Evolutionary conservation across 2,888 invertebrate genomes (phyloP).

Genomic region (Acholoe squamosa): DNA sequence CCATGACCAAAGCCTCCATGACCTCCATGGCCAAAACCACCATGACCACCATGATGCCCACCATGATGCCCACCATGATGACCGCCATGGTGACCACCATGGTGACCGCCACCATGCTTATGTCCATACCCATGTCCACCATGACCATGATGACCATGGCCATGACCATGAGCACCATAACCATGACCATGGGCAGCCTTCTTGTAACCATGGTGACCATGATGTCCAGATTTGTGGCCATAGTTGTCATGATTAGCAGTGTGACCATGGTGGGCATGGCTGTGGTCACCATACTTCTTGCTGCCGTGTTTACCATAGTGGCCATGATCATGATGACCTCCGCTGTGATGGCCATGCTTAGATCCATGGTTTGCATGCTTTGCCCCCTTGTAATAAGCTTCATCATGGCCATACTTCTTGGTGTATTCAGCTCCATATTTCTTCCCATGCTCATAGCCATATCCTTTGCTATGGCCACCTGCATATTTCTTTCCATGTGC

Average conservation of each 20-base stretch:
- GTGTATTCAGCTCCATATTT: slow-evolving; percentile 18
- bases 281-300: slow-evolving; percentile 15
- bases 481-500: neutral
- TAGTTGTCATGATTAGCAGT: neutral
- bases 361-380: neutral
- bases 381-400: slow-evolving; percentile 11
- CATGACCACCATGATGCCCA: neutral
- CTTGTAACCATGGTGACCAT: slow-evolving; percentile 21
- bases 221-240: neutral
- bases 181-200: slow-evolving; percentile 21
- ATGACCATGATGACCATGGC: neutral
- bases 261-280: slow-evolving; percentile 1
- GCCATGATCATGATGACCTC: neutral
- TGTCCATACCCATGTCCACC: slow-evolving; percentile 41
- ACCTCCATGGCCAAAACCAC: neutral
- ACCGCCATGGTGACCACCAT: slow-evolving; percentile 43
- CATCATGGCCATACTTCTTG: slow-evolving; percentile 47
- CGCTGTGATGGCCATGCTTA: slow-evolving; percentile 8
- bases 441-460: slow-evolving; percentile 18
- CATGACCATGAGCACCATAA: neutral
- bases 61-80: slow-evolving; percentile 18
- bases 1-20: slow-evolving; percentile 1
- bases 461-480: slow-evolving; percentile 35
- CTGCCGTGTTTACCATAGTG: neutral
- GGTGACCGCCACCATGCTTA: neutral